These are phyloP conservation scores for Leptinotarsa lineolata DNA, from an alignment of 1,140 invertebrate genomes.

Conservation along the genomic window DNA sequence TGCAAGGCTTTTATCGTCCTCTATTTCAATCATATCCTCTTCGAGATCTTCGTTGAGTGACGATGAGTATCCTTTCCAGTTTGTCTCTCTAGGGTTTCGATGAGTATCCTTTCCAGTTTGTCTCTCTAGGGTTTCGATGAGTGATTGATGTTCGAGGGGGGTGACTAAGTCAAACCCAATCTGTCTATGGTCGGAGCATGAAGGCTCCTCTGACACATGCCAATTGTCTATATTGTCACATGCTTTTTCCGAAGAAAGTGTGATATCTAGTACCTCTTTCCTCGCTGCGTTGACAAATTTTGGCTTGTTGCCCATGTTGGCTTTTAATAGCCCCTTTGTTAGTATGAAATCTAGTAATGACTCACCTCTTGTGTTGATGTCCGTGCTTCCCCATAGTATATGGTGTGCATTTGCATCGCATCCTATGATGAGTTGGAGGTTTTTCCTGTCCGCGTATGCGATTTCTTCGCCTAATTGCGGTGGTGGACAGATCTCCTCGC, in stretches of 20 bases:
- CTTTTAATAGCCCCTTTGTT: neutral
- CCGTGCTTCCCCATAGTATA: conserved; percentile 20
- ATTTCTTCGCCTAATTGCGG: conserved; percentile 11
- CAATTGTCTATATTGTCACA: conserved; percentile 19
- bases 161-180: conserved; percentile 5
- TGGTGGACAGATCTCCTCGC: neutral
- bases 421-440: neutral
- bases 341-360: too few relatives aligned
- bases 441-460: neutral
- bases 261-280: neutral
- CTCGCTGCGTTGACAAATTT: neutral
- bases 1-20: neutral
- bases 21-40: neutral
- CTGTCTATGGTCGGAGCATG: conserved; percentile 18
- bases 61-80: conserved; percentile 13
- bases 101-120: conserved; percentile 8
- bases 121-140: conserved; percentile 9
- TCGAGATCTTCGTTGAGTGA: neutral
- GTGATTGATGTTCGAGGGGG: neutral
- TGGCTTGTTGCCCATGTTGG: too few relatives aligned
- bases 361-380: too few relatives aligned
- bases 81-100: conserved; percentile 6
- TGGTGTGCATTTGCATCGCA: conserved; percentile 31
- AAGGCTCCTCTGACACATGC: conserved; percentile 15
- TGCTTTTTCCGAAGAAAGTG: conserved; percentile 4